A percentile compares a stretch with the other conserved stretches of the same genome.
Evolutionary conservation across 2,888 invertebrate species (phyloP).

Genomic region (Sthenelais limicola): DNA sequence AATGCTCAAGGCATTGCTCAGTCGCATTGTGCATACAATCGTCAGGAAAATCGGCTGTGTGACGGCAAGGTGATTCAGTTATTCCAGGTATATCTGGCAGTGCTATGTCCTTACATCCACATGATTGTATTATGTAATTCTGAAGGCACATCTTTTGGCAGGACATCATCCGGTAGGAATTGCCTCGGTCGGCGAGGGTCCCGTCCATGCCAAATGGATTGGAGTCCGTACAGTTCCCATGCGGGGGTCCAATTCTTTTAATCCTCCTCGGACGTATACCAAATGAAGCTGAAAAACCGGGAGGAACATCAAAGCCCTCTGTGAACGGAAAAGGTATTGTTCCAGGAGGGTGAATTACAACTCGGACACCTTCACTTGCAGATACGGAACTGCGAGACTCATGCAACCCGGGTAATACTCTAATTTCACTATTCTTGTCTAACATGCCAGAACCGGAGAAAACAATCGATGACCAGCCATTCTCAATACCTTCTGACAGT

Average conservation of each 20-base stretch:
- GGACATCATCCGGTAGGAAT: conserved; percentile 48
- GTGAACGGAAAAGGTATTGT: conserved; percentile 51
- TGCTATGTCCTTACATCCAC: conserved; percentile 46
- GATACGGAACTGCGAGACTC: conserved; percentile 51
- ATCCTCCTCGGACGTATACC: conserved; percentile 50
- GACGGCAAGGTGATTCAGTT: conserved; percentile 42
- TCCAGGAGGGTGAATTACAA: conserved; percentile 51
- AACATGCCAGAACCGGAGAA: conserved; percentile 51
- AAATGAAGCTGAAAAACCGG: conserved; percentile 52
- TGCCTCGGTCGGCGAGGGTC: conserved; percentile 1
- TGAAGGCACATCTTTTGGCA: conserved; percentile 54
- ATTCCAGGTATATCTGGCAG: conserved; percentile 42
- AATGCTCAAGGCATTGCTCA: conserved; percentile 46
- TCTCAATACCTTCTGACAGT: conserved; percentile 51
- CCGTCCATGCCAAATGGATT: conserved; percentile 48
- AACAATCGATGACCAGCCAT: conserved; percentile 52
- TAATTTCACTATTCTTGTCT: conserved; percentile 50
- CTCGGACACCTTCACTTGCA: conserved; percentile 51
- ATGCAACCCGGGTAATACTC: conserved; percentile 51
- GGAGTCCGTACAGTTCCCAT: conserved; percentile 48
- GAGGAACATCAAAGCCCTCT: conserved; percentile 53
- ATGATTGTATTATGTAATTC: conserved; percentile 44
- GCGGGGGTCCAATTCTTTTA: conserved; percentile 50
- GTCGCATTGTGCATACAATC: conserved; percentile 47
- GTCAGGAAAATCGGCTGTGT: conserved; percentile 46